Base-by-base conservation (phyloP, 1,140 invertebrate species). In the Pentalonia nigronervosa region DNA sequence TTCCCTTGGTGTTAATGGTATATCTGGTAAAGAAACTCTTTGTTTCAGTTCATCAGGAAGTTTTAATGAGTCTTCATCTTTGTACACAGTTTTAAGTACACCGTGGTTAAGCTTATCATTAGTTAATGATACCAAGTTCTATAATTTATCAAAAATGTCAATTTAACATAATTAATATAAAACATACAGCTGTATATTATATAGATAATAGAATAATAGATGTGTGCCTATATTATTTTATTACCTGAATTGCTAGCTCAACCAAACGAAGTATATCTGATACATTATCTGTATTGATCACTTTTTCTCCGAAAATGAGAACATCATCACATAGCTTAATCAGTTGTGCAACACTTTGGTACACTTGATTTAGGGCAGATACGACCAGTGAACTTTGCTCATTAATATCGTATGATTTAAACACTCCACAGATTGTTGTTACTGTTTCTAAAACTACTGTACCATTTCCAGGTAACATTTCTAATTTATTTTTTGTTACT, bases 401-500 rank as follows among this genome's bases (percentile, higher is more conserved):
- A 94, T 97, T 97, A 87, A 97, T 95, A 84, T 97, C 96, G 94
- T 96, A 97, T 81, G 96, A 97, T 94, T 96, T 97, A 94, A 96
- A 96, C 91, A 96, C 95, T 45, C 97, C 97, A 95, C 98, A 98
- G 95, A 99, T 98, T 94, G 97, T 97, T 94, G 98, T 97, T 94
- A 99, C 97, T 34, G 97, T 98, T 95, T 99, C 98, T 94, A 99
- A 96, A 93, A 99, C 97, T 94, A 99, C 97, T 30, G 98, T 98
- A 91, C 98, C 98, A 95, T 98, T 98, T 76, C 98, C 98, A 0
- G 98, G 98, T 94, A 99, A 95, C 96, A 99, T 98, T 96, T 99
- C 98, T 94, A 98, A 96, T 95, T 98, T 99, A 95, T 98, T 97
- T 95, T 98, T 98, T 93, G 97, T 97, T 90, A 99, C 98, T 50